Base-by-base conservation (phyloP, 2,888 invertebrate species). In the Zygaena filipendulae region DNA sequence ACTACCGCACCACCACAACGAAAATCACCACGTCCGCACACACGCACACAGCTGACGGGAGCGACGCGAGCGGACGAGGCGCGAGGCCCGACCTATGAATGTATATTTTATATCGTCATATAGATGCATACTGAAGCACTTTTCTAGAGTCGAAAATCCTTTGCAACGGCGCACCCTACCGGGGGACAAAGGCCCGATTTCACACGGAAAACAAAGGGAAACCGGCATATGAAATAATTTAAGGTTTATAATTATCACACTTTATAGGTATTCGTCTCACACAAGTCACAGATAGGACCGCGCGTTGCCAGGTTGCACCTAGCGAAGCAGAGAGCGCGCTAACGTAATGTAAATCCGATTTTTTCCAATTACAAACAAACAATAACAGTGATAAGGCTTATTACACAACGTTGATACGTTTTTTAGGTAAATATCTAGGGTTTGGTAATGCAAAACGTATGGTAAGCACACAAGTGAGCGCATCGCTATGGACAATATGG, bases 141-240 rank as follows among this genome's bases (percentile, higher is more conserved):
- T 71, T 79, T 74, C 71, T 75, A 77, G 64, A 75, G 75, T 71
- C 59, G 68, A 79, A 68, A 77, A 71, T 77, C 72, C 70, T 66
- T 33, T 66, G 54, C 58, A 59, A 47, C 58, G 64, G 56, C 63
- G 69, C 72, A 55, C 68, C 64, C 60, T 63, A 63, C 67, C 52
- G 59, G 71, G 67, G 72, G 74, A 77, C 75, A 74, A 77, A 75
- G 77, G 66, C 68, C 66, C 55, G 57, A 67, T 69, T 70, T 66
- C 59, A 61, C 59, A 60, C 57, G 57, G 63, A 74, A 77, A 72
- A 77, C 74, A 77, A 75, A 75, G 72, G 59, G 63, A 66, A 64
- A 59, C 77, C 75, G 74, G 75, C 55, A 35, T 39, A 43, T 38
- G 55, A 62, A 52, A 58, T 56, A 56, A 60, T 46, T 48, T 52